Percentiles rank a stretch among this genome's conserved stretches.
These are phyloP conservation scores for Asbolus verrucosus DNA, from an alignment of 1,140 invertebrate species.

Conservation along the genomic window DNA sequence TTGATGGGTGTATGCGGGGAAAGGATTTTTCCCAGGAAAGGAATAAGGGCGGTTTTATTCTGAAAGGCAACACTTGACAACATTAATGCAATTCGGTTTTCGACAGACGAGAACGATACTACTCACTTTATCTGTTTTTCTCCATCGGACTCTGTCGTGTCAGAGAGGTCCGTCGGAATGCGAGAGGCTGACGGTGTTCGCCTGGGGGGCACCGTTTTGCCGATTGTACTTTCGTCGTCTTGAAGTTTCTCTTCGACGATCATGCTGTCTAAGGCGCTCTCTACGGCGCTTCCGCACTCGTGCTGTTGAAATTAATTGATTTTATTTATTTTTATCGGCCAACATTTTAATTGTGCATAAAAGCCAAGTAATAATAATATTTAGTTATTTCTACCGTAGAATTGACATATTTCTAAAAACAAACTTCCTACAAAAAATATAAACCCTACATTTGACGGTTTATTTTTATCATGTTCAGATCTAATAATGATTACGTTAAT, in stretches of 20 bases:
- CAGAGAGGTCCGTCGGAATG: constrained; percentile 81
- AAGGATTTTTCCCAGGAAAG: constrained; percentile 31
- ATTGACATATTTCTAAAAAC: no score
- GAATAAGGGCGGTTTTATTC: constrained; percentile 43
- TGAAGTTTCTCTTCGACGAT: constrained; percentile 38
- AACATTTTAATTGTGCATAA: no score
- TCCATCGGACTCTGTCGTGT: constrained; percentile 85
- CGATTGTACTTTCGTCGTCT: constrained; percentile 23
- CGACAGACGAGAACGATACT: not conserved
- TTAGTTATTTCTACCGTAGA: no score
- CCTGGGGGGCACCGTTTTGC: not conserved
- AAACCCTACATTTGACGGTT: no score
- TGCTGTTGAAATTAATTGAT: no score
- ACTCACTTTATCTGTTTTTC: constrained; percentile 67
- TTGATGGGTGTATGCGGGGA: constrained; percentile 28
- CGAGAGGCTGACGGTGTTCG: constrained; percentile 17
- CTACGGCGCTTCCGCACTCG: constrained; percentile 46
- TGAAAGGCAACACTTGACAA: constrained; percentile 45
- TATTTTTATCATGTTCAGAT: no score
- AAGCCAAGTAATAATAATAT: no score
- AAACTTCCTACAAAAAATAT: no score
- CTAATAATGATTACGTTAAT: no score
- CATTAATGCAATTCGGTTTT: constrained; percentile 16
- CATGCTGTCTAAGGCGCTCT: constrained; percentile 46
- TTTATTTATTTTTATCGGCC: no score